Percentiles rank a stretch among this genome's conserved stretches.
phyloP scores from a whole-genome alignment of 2,888 invertebrate genomes.

The Cephus runcator region DNA sequence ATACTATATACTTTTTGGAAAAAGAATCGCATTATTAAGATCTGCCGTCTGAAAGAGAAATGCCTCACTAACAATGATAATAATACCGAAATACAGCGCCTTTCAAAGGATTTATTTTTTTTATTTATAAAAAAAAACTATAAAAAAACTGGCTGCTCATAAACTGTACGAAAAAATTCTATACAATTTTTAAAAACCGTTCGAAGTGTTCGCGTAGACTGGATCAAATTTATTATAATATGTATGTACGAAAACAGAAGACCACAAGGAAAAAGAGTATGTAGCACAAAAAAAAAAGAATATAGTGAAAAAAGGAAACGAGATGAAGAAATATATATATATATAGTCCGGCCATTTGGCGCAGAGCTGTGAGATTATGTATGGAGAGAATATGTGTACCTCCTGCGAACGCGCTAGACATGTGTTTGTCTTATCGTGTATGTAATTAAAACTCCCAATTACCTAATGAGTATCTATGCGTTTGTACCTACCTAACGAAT shows the following conservation, averaged over 20 bases:
- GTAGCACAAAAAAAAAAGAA: neutral
- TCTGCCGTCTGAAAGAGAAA: neutral
- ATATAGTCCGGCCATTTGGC: neutral
- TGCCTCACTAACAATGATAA: neutral
- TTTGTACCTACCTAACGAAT: constrained; percentile 55
- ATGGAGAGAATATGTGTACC: neutral
- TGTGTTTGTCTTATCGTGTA: constrained; percentile 28
- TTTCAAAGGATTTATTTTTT: neutral
- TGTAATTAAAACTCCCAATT: constrained; percentile 36
- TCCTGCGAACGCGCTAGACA: constrained; percentile 26
- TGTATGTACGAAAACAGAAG: neutral
- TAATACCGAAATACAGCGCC: neutral
- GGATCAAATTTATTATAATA: neutral
- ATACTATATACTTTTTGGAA: neutral
- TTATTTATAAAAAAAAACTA: neutral
- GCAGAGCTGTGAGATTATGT: neutral
- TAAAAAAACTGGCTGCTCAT: neutral
- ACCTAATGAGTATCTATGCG: constrained; percentile 38
- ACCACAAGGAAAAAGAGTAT: neutral
- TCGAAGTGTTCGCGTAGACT: neutral
- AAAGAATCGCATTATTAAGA: neutral
- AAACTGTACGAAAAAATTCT: neutral
- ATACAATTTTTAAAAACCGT: neutral
- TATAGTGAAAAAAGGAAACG: neutral
- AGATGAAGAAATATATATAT: neutral